phyloP scores from a whole-genome alignment of 2,797 vertebrate species.

The Sardinella longiceps region DNA sequence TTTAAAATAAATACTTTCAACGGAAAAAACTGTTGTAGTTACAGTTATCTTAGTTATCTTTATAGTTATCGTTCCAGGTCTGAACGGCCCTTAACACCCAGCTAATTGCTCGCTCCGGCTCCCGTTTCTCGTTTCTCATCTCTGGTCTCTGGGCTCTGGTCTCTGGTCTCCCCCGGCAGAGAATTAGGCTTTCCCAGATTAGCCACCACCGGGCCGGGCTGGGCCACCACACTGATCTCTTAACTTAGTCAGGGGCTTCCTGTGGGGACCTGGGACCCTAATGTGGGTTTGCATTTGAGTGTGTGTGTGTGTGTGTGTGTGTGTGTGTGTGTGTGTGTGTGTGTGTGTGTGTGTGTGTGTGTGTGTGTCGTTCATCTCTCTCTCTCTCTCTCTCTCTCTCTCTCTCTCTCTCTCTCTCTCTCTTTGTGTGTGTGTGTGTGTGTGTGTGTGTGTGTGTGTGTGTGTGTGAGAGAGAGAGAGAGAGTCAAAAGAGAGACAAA shows the following conservation, averaged over 20 bases:
- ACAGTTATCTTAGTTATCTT: too few species aligned
- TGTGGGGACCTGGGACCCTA: background rate
- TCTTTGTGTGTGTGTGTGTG: constrained; percentile 32
- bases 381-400: constrained; percentile 26
- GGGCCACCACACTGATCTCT: background rate
- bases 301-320: constrained; percentile 36
- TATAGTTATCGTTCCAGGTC: too few species aligned
- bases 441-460: constrained; percentile 3
- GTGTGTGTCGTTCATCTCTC: too few species aligned
- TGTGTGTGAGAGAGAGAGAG: background rate
- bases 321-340: constrained; percentile 19
- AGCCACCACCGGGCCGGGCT: too few species aligned
- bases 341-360: background rate
- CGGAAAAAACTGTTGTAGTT: too few species aligned
- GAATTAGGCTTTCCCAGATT: constrained; percentile 24
- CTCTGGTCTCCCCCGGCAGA: background rate
- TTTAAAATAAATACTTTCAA: too few species aligned
- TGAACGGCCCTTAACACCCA: too few species aligned
- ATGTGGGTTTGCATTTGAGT: constrained; percentile 15
- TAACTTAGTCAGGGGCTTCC: constrained; percentile 1
- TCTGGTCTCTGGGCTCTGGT: too few species aligned
- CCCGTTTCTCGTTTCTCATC: too few species aligned
- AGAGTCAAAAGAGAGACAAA: too few species aligned
- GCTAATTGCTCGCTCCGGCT: background rate
- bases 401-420: background rate